Base-by-base conservation (phyloP, 2,888 invertebrate species). In the Caenorhabditis parvicauda region DNA sequence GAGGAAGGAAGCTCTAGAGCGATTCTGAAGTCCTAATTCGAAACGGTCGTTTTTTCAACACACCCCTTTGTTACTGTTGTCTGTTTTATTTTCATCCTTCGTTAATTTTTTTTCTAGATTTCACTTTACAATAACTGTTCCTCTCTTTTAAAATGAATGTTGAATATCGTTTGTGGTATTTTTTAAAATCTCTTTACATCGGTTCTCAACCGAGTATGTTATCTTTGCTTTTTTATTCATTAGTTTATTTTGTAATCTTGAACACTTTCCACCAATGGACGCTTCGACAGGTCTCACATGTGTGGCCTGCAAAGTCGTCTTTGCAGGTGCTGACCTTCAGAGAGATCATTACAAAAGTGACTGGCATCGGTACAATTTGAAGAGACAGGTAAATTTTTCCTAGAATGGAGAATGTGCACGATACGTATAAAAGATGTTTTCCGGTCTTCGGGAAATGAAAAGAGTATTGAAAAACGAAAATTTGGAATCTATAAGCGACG, bases 281-380 rank as follows among this genome's bases (percentile, higher is more conserved):
- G 57, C 67, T 39, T 63, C 65, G 2, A 65, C 72, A 27, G 79
- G 79, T 9, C 66, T 72, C 56, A 94, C 95, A n/a, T 98, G 96
- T 82, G 88, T 93, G 72, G 89, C 91, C 52, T 98, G 96, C 82
- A 88, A 89, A 75, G 91, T 94, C 49, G 87, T 88, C 52, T 96
- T 96, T 83, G 86, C 87, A 65, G 88, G 89, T 76, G 86, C 88
- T 3, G 90, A 91, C 56, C 83, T 89, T 27, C 94, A 95, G 83
- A 86, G 90, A 51, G 87, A 88, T 55, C 98, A 98, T 83, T 96
- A 94, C 82, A 92, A 92, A 85, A 88, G 89, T 0, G 96, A 96
- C 81, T 98, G 96, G 96, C 96, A 98, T 83, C 87, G 79, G 14
- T 80, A 84, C 80, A 94, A 94, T 84, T 85, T 93, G 53, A 92